Evolutionary conservation across 2,888 invertebrate species (phyloP).

Genomic region (Geophilus truncorum): DNA sequence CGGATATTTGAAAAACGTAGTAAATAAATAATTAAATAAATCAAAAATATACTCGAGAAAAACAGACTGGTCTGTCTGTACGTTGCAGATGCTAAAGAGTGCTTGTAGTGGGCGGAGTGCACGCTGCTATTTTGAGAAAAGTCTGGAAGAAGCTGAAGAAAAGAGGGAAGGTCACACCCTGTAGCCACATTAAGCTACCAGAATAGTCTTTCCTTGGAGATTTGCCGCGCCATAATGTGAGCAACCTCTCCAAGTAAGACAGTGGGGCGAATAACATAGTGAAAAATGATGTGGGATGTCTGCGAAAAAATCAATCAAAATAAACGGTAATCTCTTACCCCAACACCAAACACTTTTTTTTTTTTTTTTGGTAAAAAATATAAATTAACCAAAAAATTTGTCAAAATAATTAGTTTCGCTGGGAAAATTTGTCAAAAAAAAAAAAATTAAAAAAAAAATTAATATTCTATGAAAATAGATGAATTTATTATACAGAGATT

Average conservation of each 20-base stretch:
- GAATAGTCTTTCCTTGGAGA: slow-evolving; percentile 25
- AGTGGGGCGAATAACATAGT: slow-evolving; percentile 14
- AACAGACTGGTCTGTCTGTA: background rate
- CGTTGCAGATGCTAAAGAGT: background rate
- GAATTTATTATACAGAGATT: background rate
- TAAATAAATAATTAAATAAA: background rate
- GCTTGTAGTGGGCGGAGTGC: background rate
- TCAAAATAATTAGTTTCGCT: too few relatives aligned
- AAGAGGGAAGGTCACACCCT: slow-evolving; percentile 27
- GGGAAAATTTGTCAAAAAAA: too few relatives aligned
- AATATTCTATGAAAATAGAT: too few relatives aligned
- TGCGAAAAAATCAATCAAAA: background rate
- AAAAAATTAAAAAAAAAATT: too few relatives aligned
- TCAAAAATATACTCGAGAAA: background rate
- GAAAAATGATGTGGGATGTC: background rate
- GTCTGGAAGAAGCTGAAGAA: slow-evolving; percentile 16
- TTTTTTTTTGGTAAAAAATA: background rate
- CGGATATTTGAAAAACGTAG: too few relatives aligned
- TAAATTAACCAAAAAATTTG: too few relatives aligned
- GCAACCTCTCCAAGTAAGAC: slow-evolving; percentile 25
- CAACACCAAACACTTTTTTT: too few relatives aligned
- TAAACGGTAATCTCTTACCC: background rate
- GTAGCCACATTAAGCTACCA: slow-evolving; percentile 10
- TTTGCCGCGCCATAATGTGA: slow-evolving; percentile 27
- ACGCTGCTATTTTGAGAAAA: background rate